phyloP scores from a whole-genome alignment of 2,113 vertebrate species.

The Nibea albiflora region DNA sequence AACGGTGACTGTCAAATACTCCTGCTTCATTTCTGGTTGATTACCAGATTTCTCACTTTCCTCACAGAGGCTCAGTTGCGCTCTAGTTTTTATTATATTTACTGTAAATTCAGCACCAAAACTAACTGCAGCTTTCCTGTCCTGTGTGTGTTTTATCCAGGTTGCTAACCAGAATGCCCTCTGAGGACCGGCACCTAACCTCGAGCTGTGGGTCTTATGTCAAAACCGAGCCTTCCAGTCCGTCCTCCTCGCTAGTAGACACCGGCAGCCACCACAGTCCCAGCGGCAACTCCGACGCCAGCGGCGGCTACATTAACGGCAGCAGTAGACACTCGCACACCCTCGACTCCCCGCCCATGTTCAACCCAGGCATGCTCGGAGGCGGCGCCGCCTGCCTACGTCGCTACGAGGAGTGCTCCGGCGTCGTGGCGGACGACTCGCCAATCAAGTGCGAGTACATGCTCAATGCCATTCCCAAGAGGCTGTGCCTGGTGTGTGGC shows the following conservation, averaged over 20 bases:
- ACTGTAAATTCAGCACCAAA: neutral
- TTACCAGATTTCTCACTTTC: neutral
- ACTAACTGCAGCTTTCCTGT: neutral
- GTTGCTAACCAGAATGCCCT: conserved; percentile 94
- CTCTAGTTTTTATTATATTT: neutral
- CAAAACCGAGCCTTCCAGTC: conserved; percentile 97
- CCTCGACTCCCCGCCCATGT: conserved; percentile 94
- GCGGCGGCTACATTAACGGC: conserved; percentile 89
- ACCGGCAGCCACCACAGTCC: conserved; percentile 96
- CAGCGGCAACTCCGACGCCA: conserved; percentile 92
- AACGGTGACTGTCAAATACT: neutral
- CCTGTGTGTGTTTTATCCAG: conserved; percentile 77
- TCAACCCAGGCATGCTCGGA: conserved; percentile 87
- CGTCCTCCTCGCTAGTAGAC: conserved; percentile 91
- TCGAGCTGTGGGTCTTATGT: conserved; percentile 96
- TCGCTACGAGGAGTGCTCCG: conserved; percentile 92
- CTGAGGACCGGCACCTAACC: conserved; percentile 91
- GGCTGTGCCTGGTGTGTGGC: conserved; percentile 97
- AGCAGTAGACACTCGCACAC: conserved; percentile 89
- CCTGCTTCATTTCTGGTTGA: neutral
- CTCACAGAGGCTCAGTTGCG: neutral
- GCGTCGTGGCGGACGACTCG: conserved; percentile 90
- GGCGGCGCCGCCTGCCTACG: conserved; percentile 88
- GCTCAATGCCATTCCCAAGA: conserved; percentile 95
- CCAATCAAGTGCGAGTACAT: conserved; percentile 98